Evolutionary conservation across 2,797 vertebrate genomes (phyloP).

Genomic region (Stomatorhinus walkeri): DNA sequence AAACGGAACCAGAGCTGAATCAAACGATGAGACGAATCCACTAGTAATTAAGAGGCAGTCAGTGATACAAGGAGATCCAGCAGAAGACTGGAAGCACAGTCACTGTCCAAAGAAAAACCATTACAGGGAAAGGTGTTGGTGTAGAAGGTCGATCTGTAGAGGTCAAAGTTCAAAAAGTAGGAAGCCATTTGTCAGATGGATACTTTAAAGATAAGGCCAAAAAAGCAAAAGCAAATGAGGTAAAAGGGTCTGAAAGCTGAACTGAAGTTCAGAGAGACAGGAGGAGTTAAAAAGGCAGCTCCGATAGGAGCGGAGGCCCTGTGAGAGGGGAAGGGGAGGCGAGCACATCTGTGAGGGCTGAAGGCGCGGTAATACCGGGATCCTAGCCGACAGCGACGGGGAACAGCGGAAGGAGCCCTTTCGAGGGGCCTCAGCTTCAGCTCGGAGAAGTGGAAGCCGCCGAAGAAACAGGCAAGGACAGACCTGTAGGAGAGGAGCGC

Average conservation of each 20-base stretch:
- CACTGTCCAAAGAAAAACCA: conserved; percentile 27
- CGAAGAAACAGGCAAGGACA: neutral
- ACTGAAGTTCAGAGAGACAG: conserved; percentile 11
- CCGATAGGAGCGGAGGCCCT: neutral
- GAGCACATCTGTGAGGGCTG: neutral
- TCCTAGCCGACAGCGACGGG: neutral
- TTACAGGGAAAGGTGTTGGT: conserved; percentile 20
- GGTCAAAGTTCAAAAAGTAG: neutral
- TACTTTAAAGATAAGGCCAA: neutral
- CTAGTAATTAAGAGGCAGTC: conserved; percentile 5
- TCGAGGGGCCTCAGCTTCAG: neutral
- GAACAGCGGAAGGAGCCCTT: neutral
- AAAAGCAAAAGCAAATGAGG: conserved; percentile 6
- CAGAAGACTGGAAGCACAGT: neutral
- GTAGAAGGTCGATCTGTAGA: neutral
- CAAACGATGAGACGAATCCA: conserved; percentile 12
- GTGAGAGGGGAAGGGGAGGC: neutral
- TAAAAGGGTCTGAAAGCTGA: conserved; percentile 14
- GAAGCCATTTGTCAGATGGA: neutral
- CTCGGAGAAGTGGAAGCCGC: neutral
- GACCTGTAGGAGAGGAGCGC: neutral
- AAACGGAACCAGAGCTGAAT: conserved; percentile 23
- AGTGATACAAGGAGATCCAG: neutral
- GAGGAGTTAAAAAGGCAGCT: neutral
- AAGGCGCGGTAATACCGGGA: neutral